Evolutionary conservation across 2,797 vertebrate species (phyloP), one percentile per base, ranked within the genome.

Genomic region (Meriones psammophilus): DNA sequence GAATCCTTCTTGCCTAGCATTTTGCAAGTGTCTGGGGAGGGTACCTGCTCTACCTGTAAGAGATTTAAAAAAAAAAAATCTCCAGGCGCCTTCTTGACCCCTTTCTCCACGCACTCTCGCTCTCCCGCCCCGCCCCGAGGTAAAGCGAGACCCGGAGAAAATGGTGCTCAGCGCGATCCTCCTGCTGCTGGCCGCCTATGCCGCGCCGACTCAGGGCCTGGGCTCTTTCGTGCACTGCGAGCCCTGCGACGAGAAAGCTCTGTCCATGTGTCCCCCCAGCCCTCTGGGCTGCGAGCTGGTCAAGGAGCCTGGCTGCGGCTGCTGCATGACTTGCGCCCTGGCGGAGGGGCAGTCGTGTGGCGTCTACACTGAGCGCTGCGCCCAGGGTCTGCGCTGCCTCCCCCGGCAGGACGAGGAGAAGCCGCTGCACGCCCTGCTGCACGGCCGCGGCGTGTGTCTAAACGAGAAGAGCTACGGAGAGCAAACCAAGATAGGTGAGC

Each of bases 241-340:
- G 98, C 99, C 99, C 33, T 99, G 99, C 98, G 99, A 99, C 97
- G 99, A 99, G 98, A 99, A 99, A 98, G 99, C 99, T 58, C 98
- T 99, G 96, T 99, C 99, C 97, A 99, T 99, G 99, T 99, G 99
- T 96, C 99, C 99, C 84, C 99, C 99, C 96, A 99, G 99, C 94
- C 99, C 99, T 73, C 98, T 99, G 98, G 99, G 99, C 98, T 99
- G 99, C 98, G 99, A 99, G 99, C 98, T 99, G 98, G 99, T 99
- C 98, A 99, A 99, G 98, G 99, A 99, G 98, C 99, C 99, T 3
- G 99, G 99, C 98, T 99, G 99, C 98, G 99, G 99, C 98, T 99
- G 99, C 99, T 99, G 99, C 98, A 99, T 99, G 96, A 99, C 99
- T 77, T 99, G 99, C 98, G 99, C 99, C 96, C 99, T 99, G 98